Evolutionary conservation across 2,113 vertebrate genomes (phyloP), one percentile per base, ranked within the genome.

Genomic region (Nycticebus coucang): DNA sequence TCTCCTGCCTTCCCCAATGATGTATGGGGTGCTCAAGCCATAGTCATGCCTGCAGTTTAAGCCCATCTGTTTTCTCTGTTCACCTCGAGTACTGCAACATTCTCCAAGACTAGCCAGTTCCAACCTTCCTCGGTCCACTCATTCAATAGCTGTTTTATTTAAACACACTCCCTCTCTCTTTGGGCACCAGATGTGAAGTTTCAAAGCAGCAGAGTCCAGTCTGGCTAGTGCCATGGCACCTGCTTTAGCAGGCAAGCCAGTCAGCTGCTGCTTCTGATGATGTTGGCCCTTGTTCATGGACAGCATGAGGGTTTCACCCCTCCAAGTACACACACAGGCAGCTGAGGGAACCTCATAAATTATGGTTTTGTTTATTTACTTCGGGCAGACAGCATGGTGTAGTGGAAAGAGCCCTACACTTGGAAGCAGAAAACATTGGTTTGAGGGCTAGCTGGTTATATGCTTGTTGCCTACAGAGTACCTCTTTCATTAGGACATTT

Each of bases 311-410:
- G 83, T 78, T 96, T 96, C 72, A 96, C 91, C 96, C 95, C 97
- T 97, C 94, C 83, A 84, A 95, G 94, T 85, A 50, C 89, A 94
- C 69, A 97, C 93, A 95, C 94, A 80, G 96, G 97, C 96, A 94
- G 96, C 96, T 95, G 94, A 96, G 84, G 78, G 96, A 96, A 79
- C 62, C 97, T 97, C 96, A 97, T 98, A 97, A 98, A 98, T 98
- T 95, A 97, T 77, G 82, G 93, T 92, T 97, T 91, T 97, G 96
- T 97, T 98, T 98, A 96, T 98, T 98, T 97, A 97, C 87, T 94
- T 95, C 89, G 15, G 69, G 79, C 94, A 95, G 83, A 91, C 92
- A 72, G 84, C 28, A 1, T 84, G 81, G 96, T 96, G 96, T 95
- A 96, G 88, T 95, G 95, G 89, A 94, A 97, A 97, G 93, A 97